phyloP scores from a whole-genome alignment of 2,888 invertebrate species.

The Watsonalla binaria region DNA sequence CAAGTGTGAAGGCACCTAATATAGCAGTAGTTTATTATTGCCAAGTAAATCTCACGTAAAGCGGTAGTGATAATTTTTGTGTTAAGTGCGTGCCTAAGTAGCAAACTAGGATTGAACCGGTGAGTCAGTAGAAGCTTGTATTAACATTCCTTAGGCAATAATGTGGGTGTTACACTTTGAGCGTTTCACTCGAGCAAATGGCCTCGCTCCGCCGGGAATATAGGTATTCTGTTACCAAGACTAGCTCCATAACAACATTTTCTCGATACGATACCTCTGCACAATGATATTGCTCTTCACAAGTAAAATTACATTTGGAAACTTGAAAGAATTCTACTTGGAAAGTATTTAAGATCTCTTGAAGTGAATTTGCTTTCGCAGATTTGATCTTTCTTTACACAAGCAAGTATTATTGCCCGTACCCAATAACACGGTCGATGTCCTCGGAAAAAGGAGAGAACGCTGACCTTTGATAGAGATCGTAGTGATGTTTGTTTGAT shows the following conservation, averaged over 20 bases:
- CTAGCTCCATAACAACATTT: neutral
- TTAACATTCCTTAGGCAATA: constrained; percentile 58
- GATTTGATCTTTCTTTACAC: neutral
- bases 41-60: constrained; percentile 43
- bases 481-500: neutral
- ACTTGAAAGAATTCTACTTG: neutral
- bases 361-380: neutral
- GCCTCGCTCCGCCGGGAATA: constrained; percentile 35
- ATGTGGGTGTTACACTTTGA: constrained; percentile 55
- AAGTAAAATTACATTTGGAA: neutral
- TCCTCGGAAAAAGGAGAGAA: neutral
- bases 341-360: neutral
- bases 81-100: constrained; percentile 40
- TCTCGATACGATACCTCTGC: neutral
- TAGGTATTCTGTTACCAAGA: constrained; percentile 17
- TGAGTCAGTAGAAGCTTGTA: constrained; percentile 42
- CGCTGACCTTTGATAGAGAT: neutral
- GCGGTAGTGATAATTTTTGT: constrained; percentile 40
- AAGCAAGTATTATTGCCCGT: neutral
- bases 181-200: constrained; percentile 54
- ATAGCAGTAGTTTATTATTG: neutral
- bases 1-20: too few relatives aligned
- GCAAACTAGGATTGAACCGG: constrained; percentile 45
- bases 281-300: neutral
- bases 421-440: constrained; percentile 1